Percentiles rank a stretch among this genome's conserved stretches.
phyloP scores from a whole-genome alignment of 1,140 invertebrate genomes.

The Battus philenor region DNA sequence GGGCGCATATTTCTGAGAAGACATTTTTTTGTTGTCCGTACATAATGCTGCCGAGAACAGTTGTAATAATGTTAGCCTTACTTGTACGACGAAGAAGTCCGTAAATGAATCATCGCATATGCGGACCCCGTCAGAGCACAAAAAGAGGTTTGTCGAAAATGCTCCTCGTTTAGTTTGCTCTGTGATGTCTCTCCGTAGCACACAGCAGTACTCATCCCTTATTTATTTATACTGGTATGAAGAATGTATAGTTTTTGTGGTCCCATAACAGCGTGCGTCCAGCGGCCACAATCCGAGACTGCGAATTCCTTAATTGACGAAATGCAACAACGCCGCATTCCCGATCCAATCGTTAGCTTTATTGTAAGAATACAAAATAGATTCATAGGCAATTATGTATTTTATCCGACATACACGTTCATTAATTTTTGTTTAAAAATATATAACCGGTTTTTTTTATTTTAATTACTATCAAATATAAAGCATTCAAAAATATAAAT shows the following conservation, averaged over 20 bases:
- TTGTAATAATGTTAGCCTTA: constrained; percentile 71
- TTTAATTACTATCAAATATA: no score
- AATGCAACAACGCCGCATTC: constrained; percentile 54
- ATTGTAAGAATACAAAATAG: constrained; percentile 52
- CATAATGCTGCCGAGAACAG: constrained; percentile 68
- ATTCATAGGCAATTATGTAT: constrained; percentile 32
- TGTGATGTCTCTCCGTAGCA: constrained; percentile 32
- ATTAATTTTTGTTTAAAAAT: no score
- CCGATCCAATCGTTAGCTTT: constrained; percentile 43
- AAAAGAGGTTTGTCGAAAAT: constrained; percentile 75
- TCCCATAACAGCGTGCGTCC: constrained; percentile 50
- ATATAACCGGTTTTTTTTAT: no score
- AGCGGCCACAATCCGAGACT: constrained; percentile 45
- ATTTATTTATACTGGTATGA: constrained; percentile 73
- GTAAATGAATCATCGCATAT: constrained; percentile 74
- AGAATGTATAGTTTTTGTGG: constrained; percentile 59
- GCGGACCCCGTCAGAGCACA: constrained; percentile 61
- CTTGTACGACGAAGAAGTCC: constrained; percentile 66
- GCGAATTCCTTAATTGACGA: constrained; percentile 68
- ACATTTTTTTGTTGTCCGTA: constrained; percentile 66
- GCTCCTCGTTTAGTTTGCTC: constrained; percentile 52
- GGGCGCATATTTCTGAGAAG: constrained; percentile 71
- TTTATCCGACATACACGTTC: constrained; percentile 5
- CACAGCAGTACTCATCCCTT: constrained; percentile 62
- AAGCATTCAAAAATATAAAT: no score